Evolutionary conservation across 2,797 vertebrate genomes (phyloP), one percentile per base, ranked within the genome.

Genomic region (Petrocephalus sullivani): DNA sequence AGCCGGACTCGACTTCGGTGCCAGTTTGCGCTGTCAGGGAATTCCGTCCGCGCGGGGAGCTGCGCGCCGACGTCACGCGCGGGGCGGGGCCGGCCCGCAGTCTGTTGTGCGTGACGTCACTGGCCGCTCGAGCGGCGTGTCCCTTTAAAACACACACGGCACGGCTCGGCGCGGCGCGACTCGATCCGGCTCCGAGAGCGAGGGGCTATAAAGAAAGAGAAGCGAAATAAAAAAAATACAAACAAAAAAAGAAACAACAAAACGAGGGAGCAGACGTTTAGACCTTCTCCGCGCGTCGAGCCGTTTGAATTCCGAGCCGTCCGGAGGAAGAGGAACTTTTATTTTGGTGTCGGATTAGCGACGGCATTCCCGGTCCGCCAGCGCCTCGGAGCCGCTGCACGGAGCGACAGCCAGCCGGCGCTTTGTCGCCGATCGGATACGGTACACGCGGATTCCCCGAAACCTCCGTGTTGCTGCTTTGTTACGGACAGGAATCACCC

Each of bases 1-100:
- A 87, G 88, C 46, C 61, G 41, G 75, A 88, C 87, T 82, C 64
- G 61, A 84, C 88, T 87, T 89, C 89, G 61, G 89, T 90, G 93
- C 90, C 91, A 90, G 92, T 91, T 89, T 92, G 93, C 91, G 90
- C 94, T 93, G 93, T 94, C 92, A 95, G 95, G 96, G 96, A 95
- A 96, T 96, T 96, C 95, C 95, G 94, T 71, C 88, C 51, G 56
- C 19, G 60, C 28, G 49, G 85, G 23, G 82, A 85, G 90, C 81
- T 87, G 91, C 88, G 89, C 49, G 87, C 51, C 95, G 94, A 95
- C 95, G 96, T 96, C 94, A 95, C 21, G 51, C 49, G 87, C 23
- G 83, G 83, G 85, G 89, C 67, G 84, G 85, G 16, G 41, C 58
- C 82, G 87, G 78, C 8, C 12, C 49, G 28, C 46, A n/a, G 87